Conservation (phyloP, 2,113 vertebrate genomes). For the Paraplagusia blochii region DNA sequence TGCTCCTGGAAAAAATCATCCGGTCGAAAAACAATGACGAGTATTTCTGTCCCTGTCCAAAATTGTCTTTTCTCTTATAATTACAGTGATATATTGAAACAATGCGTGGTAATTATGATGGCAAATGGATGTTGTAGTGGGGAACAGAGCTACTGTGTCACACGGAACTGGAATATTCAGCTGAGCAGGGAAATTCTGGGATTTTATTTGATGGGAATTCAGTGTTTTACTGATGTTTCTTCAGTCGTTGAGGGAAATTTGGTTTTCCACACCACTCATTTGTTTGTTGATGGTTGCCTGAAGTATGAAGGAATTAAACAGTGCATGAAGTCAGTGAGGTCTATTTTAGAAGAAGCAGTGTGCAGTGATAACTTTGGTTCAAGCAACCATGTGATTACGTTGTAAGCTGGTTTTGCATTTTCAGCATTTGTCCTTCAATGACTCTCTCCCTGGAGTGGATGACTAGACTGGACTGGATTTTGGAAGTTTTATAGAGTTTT, state of each 20-base stretch:
- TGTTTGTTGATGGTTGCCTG: neutral
- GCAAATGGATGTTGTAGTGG: constrained; percentile 2
- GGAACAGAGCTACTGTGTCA: neutral
- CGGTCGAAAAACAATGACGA: too few species aligned
- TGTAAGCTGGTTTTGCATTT: constrained; percentile 37
- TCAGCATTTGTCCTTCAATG: constrained; percentile 13
- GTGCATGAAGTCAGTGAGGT: constrained; percentile 23
- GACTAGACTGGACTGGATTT: neutral
- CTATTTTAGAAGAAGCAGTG: constrained; percentile 16
- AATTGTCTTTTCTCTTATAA: constrained; percentile 16
- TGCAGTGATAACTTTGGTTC: constrained; percentile 23
- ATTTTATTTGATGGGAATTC: too few species aligned
- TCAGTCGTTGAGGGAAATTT: neutral
- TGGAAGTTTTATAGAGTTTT: too few species aligned
- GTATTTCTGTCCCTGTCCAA: constrained; percentile 14
- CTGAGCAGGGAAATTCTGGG: too few species aligned
- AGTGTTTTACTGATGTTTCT: constrained; percentile 7
- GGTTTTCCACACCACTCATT: constrained; percentile 14
- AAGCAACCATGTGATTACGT: constrained; percentile 48
- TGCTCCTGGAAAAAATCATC: too few species aligned
- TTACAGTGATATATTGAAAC: constrained; percentile 3
- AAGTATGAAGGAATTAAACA: constrained; percentile 10
- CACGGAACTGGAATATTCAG: too few species aligned
- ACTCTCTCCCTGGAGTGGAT: constrained; percentile 16
- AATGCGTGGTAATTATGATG: constrained; percentile 1